These are phyloP conservation scores for Procambarus virginalis DNA, from an alignment of 1,140 invertebrate species.

Conservation along the genomic window DNA sequence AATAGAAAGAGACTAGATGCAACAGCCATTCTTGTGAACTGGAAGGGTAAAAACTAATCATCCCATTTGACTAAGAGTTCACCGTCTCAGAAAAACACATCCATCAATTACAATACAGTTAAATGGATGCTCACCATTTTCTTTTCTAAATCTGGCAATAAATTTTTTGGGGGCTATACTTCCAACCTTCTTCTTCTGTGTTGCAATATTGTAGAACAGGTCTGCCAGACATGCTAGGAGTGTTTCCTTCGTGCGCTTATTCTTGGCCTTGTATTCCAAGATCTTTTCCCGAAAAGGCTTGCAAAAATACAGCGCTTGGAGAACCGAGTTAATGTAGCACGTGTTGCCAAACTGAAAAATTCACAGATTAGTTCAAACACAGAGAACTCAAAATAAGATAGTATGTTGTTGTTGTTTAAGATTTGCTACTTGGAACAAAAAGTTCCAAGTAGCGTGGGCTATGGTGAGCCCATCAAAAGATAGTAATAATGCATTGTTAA, in stretches of 20 bases:
- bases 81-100: too few species aligned
- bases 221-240: conserved; percentile 97
- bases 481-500: too few species aligned
- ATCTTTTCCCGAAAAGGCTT: conserved; percentile 99
- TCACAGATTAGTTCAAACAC: background rate
- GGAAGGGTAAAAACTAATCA: too few species aligned
- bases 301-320: conserved; percentile 99
- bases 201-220: conserved; percentile 98
- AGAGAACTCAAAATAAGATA: too few species aligned
- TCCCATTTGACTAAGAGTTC: too few species aligned
- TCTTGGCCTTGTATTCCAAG: conserved; percentile 97
- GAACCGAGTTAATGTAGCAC: conserved; percentile 99
- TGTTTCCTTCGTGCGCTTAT: conserved; percentile 98
- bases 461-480: too few species aligned
- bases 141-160: conserved; percentile 97
- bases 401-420: too few species aligned
- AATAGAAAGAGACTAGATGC: too few species aligned
- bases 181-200: conserved; percentile 99
- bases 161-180: conserved; percentile 99
- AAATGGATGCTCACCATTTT: conserved; percentile 85
- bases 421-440: too few species aligned
- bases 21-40: too few species aligned
- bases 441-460: too few species aligned
- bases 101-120: too few species aligned
- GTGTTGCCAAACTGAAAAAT: conserved; percentile 98